Conservation (phyloP, 92 coral and sea anemone species). For the Isaurus tuberculatus region DNA sequence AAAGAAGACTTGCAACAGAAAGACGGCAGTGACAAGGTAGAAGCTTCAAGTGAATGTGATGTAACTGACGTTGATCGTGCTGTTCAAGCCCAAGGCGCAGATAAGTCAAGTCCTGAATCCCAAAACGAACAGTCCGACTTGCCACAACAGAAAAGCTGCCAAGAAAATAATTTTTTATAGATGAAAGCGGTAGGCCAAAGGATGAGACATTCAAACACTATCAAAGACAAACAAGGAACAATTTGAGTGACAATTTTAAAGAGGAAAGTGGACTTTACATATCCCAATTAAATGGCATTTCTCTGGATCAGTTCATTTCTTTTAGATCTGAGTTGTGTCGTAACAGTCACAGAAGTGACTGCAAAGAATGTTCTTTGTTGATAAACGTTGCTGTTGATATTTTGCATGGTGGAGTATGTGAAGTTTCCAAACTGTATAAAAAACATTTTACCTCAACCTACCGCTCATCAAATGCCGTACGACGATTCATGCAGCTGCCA, state of each 20-base stretch:
- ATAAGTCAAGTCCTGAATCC: constrained; percentile 22
- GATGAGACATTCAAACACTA: constrained; percentile 27
- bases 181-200: constrained; percentile 38
- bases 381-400: constrained; percentile 61
- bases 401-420: constrained; percentile 60
- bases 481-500: constrained; percentile 69
- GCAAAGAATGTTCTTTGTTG: constrained; percentile 58
- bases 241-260: constrained; percentile 50
- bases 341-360: constrained; percentile 46
- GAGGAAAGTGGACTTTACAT: constrained; percentile 58
- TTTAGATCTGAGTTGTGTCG: constrained; percentile 58
- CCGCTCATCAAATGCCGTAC: constrained; percentile 65
- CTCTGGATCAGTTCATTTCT: constrained; percentile 58
- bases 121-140: constrained; percentile 39
- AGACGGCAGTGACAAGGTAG: constrained; percentile 17
- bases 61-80: constrained; percentile 17
- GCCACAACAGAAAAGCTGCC: constrained; percentile 47
- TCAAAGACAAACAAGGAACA: constrained; percentile 25
- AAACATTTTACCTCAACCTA: constrained; percentile 62
- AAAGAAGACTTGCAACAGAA: constrained; percentile 14
- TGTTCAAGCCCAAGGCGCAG: constrained; percentile 18
- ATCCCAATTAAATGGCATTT: constrained; percentile 47
- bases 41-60: constrained; percentile 14
- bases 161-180: constrained; percentile 24
- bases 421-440: constrained; percentile 63